Conservation (phyloP, 2,797 vertebrate genomes). For the Schizopygopsis pylzovi region DNA sequence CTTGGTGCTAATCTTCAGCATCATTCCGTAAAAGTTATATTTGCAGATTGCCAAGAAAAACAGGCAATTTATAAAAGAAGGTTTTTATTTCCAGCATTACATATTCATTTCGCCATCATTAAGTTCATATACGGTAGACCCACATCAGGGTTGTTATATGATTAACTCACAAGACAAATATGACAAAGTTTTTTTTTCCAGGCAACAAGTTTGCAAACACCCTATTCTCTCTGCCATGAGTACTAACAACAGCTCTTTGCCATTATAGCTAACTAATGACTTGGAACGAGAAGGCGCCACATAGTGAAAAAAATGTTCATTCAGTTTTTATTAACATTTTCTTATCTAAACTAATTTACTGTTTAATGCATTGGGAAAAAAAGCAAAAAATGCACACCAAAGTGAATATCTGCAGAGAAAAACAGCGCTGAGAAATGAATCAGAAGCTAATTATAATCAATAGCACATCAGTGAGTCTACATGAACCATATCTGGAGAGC, state of each 20-base stretch:
- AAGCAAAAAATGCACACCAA: not conserved
- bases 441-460: not conserved
- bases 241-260: not conserved
- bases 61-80: not conserved
- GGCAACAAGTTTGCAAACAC: not conserved
- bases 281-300: not conserved
- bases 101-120: not conserved
- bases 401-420: not conserved
- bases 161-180: not conserved
- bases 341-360: not conserved
- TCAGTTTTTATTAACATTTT: conserved; percentile 3
- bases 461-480: not conserved
- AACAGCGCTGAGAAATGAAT: not conserved
- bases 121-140: not conserved
- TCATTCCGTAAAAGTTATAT: not conserved
- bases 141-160: not conserved
- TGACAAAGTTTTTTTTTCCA: not conserved
- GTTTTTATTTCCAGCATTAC: not conserved
- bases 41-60: not conserved
- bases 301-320: not conserved
- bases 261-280: not conserved
- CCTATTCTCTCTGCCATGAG: not conserved
- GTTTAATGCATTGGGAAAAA: not conserved
- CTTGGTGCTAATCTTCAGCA: not conserved
- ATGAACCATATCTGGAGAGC: not conserved